phyloP scores from a whole-genome alignment of 2,888 invertebrate species.

The Trachelus iudaicus region DNA sequence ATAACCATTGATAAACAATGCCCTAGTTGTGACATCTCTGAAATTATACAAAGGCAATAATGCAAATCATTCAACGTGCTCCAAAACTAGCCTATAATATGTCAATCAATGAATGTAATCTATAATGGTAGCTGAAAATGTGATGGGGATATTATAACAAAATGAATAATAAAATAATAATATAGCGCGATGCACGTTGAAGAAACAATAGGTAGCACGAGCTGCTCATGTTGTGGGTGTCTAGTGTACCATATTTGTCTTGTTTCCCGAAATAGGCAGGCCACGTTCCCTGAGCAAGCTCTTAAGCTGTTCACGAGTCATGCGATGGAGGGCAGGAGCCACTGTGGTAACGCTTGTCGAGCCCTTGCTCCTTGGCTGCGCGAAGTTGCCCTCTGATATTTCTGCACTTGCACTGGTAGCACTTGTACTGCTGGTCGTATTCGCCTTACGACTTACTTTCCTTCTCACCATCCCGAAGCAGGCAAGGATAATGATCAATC shows the following conservation, averaged over 20 bases:
- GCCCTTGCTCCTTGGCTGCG: slow-evolving; percentile 40
- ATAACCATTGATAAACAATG: neutral
- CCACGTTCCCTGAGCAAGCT: slow-evolving; percentile 55
- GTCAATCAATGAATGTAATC: neutral
- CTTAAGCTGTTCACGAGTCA: slow-evolving; percentile 54
- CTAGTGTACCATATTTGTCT: slow-evolving; percentile 54
- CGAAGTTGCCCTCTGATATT: slow-evolving; percentile 43
- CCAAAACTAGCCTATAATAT: neutral
- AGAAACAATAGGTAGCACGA: neutral
- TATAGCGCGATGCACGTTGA: neutral
- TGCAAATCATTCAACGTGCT: neutral
- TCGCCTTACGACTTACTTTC: slow-evolving; percentile 51
- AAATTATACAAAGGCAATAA: neutral
- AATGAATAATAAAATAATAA: neutral
- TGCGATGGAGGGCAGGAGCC: slow-evolving; percentile 48
- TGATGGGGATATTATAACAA: neutral
- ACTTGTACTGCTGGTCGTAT: slow-evolving; percentile 41
- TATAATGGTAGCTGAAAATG: neutral
- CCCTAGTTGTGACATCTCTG: neutral
- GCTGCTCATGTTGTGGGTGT: slow-evolving; percentile 22
- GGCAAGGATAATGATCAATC: slow-evolving; percentile 17
- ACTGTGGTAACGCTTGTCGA: slow-evolving; percentile 42
- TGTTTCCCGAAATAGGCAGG: slow-evolving; percentile 52
- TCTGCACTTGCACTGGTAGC: slow-evolving; percentile 41
- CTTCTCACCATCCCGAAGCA: slow-evolving; percentile 49